A percentile compares a stretch with the other conserved stretches of the same genome.
Conservation (phyloP, 1,140 invertebrate genomes). For the Hydropsyche tenuis region DNA sequence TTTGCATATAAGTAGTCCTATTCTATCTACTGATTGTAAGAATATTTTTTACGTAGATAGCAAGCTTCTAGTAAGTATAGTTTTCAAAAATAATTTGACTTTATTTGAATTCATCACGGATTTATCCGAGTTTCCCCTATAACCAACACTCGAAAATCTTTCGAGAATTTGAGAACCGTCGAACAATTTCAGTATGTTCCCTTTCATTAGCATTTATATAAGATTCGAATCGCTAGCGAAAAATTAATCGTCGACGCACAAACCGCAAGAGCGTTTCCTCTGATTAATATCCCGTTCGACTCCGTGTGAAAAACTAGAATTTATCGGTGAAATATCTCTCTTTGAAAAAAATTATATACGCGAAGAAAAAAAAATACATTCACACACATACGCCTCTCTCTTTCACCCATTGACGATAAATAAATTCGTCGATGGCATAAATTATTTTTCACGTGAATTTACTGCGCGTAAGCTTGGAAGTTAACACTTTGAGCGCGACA, state of each 20-base stretch:
- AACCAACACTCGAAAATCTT: no score
- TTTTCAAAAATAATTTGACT: no score
- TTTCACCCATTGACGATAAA: neutral
- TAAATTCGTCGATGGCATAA: constrained; percentile 24
- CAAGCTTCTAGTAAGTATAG: no score
- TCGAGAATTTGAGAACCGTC: no score
- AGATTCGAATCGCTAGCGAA: neutral
- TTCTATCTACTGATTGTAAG: no score
- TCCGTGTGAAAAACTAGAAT: constrained; percentile 20
- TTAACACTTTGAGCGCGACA: constrained; percentile 13
- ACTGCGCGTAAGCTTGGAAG: constrained; percentile 28
- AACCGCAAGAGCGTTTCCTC: neutral
- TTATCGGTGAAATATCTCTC: constrained; percentile 25
- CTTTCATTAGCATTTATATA: no score
- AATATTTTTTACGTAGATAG: no score
- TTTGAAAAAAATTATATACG: no score
- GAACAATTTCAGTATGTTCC: no score
- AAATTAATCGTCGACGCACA: constrained; percentile 7
- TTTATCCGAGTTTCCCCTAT: no score
- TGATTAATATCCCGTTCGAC: constrained; percentile 17
- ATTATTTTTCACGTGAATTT: constrained; percentile 29
- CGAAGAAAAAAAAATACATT: neutral
- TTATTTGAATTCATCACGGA: no score
- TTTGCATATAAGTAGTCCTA: no score
- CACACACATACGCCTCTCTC: neutral